Base-by-base conservation (phyloP, 2,888 invertebrate genomes). In the Rhogogaster chlorosoma region DNA sequence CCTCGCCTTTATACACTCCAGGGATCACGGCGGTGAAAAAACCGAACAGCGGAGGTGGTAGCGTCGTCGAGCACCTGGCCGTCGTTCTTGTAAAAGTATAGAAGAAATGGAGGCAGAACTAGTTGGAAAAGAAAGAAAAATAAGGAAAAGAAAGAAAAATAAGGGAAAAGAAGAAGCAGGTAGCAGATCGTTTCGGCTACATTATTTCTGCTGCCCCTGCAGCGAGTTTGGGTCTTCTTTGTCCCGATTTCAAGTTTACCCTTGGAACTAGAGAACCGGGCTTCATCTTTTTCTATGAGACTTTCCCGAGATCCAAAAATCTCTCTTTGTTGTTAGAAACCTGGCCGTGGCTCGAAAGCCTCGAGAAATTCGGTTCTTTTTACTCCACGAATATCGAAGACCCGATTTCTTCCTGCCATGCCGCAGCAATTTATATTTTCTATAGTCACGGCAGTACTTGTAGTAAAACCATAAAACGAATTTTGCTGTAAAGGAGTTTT, bases 181-280 rank as follows among this genome's bases (percentile, higher is more conserved):
- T 73, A 73, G 70, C 36, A n/a, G 70, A 36, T 53, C 53, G n/a
- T 67, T 67, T 67, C 32, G 32, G 67, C 67, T 67, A 67, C 67
- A 29, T 32, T 67, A 67, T 12, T 67, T 18, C 7, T 67, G 29
- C 67, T 67, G 64, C 67, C 29, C 29, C 26, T 64, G 10, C 26
- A 26, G 12, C 26, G 29, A 18, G 15, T 18, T 15, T 2, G 32
- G 32, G 67, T 67, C 29, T 22, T 4, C 64, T 64, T 64, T 64
- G 67, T 67, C 12, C 29, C 15, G 67, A 29, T 67, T 67, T 67
- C 67, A 67, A 67, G 67, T 67, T 67, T 67, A 67, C 15, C 32
- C 32, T 2, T 32, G 5, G 67, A 32, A 29, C 12, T 67, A 32
- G 67, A 32, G 32, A 29, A 29, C 29, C 29, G 0, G 18, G 67